Evolutionary conservation across 2,888 invertebrate genomes (phyloP), one percentile per base, ranked within the genome.

Genomic region (Bhutanitis thaidina): DNA sequence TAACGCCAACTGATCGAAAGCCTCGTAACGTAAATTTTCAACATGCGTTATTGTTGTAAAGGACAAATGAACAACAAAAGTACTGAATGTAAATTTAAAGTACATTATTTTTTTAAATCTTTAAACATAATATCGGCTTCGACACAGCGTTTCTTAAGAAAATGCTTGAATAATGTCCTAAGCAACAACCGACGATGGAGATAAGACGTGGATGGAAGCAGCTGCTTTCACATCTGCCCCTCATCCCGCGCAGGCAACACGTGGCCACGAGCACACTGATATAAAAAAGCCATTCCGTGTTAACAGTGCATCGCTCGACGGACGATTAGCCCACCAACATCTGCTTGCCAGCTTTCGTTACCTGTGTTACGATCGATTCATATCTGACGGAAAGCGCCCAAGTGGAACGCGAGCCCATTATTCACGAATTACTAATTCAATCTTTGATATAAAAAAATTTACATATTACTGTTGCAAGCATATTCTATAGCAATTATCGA

Each of bases 151-250:
- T 27, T 27, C 4, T 27, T 27, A 8, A 27, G 27, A 16, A 35
- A 53, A 49, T 53, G 54, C 60, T 58, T 57, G 58, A 65, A 61
- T n/a, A n/a, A n/a, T n/a, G n/a, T 61, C 53, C 57, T 58, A 56
- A 61, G 74, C 72, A 72, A 71, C 69, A 72, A 70, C 63, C 67
- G 70, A 61, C 62, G 66, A 72, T 69, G 68, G 67, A 80, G 74
- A 81, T 80, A 81, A 76, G 75, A 70, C 59, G 69, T 61, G 57
- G 56, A 52, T 55, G 58, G 53, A 64, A 71, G 74, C 88, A 87
- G 88, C 83, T 88, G 87, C 75, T 63, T 58, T 67, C 67, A 69
- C 87, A 87, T 86, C 87, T 87, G 87, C 77, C 74, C 69, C 67
- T 69, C 68, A 71, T 73, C 71, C 71, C 66, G 61, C 56, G 60